Percentiles rank a stretch among this genome's conserved stretches.
Evolutionary conservation across 35 echinoderm and acorn worm genomes (phyloP).

Genomic region (Amphiura filiformis): DNA sequence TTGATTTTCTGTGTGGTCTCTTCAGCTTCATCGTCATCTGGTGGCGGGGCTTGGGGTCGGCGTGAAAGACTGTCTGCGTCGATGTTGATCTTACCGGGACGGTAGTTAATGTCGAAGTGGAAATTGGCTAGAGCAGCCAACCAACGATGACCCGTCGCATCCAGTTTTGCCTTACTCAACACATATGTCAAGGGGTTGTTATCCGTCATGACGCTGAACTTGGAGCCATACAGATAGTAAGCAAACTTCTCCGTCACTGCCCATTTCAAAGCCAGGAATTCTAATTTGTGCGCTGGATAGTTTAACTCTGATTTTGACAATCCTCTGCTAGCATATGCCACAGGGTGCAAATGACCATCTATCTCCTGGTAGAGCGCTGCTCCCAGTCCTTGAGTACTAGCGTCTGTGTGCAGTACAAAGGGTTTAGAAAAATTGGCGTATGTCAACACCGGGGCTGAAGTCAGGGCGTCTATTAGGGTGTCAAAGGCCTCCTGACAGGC

Average conservation of each 20-base stretch:
- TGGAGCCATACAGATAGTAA: conserved; percentile 46
- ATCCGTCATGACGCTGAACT: conserved; percentile 25
- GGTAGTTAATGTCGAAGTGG: neutral
- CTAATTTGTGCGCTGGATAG: conserved; percentile 48
- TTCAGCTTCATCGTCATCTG: neutral
- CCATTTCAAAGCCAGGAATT: conserved; percentile 54
- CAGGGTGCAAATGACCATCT: conserved; percentile 34
- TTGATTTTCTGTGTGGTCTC: neutral
- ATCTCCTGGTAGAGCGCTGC: conserved; percentile 61
- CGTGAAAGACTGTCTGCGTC: conserved; percentile 20
- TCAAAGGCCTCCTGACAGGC: conserved; percentile 51
- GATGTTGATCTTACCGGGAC: neutral
- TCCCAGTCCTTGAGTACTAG: conserved; percentile 55
- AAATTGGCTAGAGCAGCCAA: conserved; percentile 11
- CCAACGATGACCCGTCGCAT: conserved; percentile 19
- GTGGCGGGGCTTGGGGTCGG: neutral
- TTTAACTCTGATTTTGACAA: conserved; percentile 31
- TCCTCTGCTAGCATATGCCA: conserved; percentile 55
- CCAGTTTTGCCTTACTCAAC: conserved; percentile 7
- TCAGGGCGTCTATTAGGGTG: conserved; percentile 20
- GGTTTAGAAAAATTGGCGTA: conserved; percentile 63
- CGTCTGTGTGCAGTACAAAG: conserved; percentile 66
- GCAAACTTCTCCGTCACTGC: conserved; percentile 28
- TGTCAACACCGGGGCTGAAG: conserved; percentile 33
- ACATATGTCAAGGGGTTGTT: conserved; percentile 29